Conservation (phyloP, 2,888 invertebrate genomes). For the Drosophila vallismaia region DNA sequence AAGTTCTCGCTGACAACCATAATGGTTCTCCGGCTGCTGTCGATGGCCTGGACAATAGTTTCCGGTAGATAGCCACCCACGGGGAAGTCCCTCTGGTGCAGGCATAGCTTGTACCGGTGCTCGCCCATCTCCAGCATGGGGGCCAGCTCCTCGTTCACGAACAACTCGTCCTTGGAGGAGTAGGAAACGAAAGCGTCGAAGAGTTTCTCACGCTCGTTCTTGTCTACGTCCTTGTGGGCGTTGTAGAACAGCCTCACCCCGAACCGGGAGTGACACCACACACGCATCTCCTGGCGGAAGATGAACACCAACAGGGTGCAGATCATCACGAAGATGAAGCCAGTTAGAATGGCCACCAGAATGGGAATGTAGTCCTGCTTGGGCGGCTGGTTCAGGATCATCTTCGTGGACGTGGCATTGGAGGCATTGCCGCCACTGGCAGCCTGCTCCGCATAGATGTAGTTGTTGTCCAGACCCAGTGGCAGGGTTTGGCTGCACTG, state of each 20-base stretch:
- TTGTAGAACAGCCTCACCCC: conserved; percentile 91
- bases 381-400: conserved; percentile 82
- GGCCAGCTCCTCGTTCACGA: conserved; percentile 94
- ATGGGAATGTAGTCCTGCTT: conserved; percentile 93
- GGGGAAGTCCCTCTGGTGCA: conserved; percentile 96
- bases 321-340: conserved; percentile 90
- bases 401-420: conserved; percentile 87
- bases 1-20: conserved; percentile 97
- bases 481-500: conserved; percentile 75
- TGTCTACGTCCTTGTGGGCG: conserved; percentile 89
- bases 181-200: conserved; percentile 98
- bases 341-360: conserved; percentile 90
- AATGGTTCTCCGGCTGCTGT: conserved; percentile 94
- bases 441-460: conserved; percentile 54
- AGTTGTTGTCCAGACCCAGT: conserved; percentile 61
- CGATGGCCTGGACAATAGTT: conserved; percentile 96
- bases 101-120: conserved; percentile 92
- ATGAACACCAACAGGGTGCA: conserved; percentile 91
- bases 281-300: conserved; percentile 92
- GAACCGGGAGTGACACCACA: conserved; percentile 94
- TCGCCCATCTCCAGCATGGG: conserved; percentile 93
- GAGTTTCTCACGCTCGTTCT: conserved; percentile 92
- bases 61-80: conserved; percentile 95
- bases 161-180: conserved; percentile 95
- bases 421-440: conserved; percentile 51